Conservation (phyloP, 2,888 invertebrate species). For the Archips crataeganus region DNA sequence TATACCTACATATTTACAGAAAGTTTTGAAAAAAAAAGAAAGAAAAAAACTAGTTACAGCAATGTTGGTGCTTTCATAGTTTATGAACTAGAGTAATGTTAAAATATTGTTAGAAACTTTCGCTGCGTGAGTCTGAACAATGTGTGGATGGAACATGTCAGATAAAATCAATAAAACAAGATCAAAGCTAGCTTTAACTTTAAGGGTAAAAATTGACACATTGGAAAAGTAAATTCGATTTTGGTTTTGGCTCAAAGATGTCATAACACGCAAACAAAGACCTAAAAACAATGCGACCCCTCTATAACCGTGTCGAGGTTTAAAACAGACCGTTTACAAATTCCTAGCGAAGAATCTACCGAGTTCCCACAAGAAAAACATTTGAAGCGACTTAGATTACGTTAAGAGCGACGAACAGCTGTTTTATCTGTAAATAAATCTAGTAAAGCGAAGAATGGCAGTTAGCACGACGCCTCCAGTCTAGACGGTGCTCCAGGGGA, state of each 20-base stretch:
- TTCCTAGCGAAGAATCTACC: neutral
- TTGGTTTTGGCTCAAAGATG: neutral
- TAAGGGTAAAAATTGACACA: too few species aligned
- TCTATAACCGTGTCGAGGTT: neutral
- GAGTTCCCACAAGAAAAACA: constrained; percentile 13
- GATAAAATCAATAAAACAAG: too few species aligned
- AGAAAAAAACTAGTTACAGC: too few species aligned
- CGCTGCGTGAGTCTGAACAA: too few species aligned
- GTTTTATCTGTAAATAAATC: constrained; percentile 33
- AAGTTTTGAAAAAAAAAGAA: too few species aligned
- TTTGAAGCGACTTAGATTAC: constrained; percentile 21
- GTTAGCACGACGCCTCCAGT: constrained; percentile 57
- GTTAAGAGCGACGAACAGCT: constrained; percentile 27
- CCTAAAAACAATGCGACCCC: neutral
- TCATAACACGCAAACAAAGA: neutral
- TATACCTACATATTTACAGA: too few species aligned
- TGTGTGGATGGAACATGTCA: too few species aligned
- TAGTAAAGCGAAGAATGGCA: constrained; percentile 48
- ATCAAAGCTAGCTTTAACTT: too few species aligned
- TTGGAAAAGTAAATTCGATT: neutral
- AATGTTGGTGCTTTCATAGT: too few species aligned
- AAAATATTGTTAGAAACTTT: too few species aligned
- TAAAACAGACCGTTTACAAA: neutral
- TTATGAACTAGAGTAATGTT: too few species aligned
- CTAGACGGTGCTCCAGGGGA: constrained; percentile 66